Percentiles rank a stretch among this genome's conserved stretches.
phyloP scores from a whole-genome alignment of 1,140 invertebrate species.

The Achatina immaculata region DNA sequence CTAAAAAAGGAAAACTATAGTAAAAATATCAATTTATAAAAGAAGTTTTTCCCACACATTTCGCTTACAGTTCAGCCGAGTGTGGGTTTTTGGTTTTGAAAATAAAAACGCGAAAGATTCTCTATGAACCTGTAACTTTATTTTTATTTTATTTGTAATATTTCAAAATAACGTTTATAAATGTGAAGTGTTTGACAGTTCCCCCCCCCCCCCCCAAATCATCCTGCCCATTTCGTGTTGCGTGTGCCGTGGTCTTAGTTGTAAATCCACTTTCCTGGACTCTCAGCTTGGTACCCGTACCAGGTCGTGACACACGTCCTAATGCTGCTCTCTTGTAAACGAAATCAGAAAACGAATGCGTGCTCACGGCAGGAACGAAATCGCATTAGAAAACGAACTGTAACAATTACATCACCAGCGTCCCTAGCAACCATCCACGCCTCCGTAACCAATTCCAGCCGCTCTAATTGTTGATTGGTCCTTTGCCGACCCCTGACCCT shows the following conservation, averaged over 20 bases:
- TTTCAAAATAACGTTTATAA: too few species aligned
- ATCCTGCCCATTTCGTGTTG: neutral
- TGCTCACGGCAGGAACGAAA: neutral
- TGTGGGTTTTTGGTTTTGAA: neutral
- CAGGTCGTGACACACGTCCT: neutral
- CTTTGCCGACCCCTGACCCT: slow-evolving; percentile 35
- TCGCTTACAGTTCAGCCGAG: neutral
- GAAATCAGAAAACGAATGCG: slow-evolving; percentile 31
- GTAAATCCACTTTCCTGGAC: neutral
- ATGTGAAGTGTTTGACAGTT: too few species aligned
- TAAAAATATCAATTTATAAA: neutral
- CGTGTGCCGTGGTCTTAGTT: too few species aligned
- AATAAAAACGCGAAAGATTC: neutral
- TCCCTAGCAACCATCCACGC: slow-evolving; percentile 29
- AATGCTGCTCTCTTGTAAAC: slow-evolving; percentile 20
- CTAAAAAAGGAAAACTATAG: neutral
- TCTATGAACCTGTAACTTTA: neutral
- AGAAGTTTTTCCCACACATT: neutral
- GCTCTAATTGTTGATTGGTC: slow-evolving; percentile 36
- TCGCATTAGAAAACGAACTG: slow-evolving; percentile 26
- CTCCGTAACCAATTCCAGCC: slow-evolving; percentile 32
- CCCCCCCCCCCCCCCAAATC: neutral
- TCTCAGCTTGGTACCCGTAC: too few species aligned
- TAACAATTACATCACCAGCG: slow-evolving; percentile 31
- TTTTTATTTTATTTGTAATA: too few species aligned